These are phyloP conservation scores for Falcunculus frontatus DNA, from an alignment of 2,113 vertebrate genomes.

Conservation along the genomic window DNA sequence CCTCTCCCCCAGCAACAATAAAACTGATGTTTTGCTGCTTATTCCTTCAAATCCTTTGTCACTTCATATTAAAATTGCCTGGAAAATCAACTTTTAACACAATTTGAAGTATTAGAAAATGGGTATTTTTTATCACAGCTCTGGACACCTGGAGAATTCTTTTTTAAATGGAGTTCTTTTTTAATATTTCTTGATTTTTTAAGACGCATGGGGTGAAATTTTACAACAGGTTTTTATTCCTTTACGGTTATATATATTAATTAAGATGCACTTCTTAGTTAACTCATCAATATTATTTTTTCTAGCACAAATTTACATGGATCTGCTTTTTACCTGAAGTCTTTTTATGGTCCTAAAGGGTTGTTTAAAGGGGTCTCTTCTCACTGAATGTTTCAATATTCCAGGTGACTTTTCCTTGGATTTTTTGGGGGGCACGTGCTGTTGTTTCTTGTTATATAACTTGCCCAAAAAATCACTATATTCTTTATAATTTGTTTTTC, in stretches of 20 bases:
- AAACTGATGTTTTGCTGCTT: background rate
- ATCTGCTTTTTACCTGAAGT: background rate
- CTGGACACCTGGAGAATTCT: background rate
- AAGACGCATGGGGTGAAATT: background rate
- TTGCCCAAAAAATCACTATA: background rate
- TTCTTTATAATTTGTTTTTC: too few species aligned
- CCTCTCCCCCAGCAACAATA: background rate
- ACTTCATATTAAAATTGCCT: background rate
- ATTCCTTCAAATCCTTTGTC: background rate
- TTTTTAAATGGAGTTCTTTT: too few species aligned
- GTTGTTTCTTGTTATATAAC: background rate
- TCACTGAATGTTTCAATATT: background rate
- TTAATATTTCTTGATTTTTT: background rate
- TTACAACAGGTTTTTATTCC: background rate
- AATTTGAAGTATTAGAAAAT: background rate
- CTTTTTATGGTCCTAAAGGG: background rate
- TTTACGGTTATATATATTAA: background rate
- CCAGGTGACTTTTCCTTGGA: background rate
- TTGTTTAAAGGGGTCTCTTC: background rate
- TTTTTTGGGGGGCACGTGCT: background rate
- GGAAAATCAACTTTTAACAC: background rate
- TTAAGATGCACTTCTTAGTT: background rate
- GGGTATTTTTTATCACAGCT: background rate
- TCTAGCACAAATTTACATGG: background rate
- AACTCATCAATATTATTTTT: too few species aligned